Evolutionary conservation across 1,140 invertebrate genomes (phyloP), one percentile per base, ranked within the genome.

Genomic region (Babylonia areolata): DNA sequence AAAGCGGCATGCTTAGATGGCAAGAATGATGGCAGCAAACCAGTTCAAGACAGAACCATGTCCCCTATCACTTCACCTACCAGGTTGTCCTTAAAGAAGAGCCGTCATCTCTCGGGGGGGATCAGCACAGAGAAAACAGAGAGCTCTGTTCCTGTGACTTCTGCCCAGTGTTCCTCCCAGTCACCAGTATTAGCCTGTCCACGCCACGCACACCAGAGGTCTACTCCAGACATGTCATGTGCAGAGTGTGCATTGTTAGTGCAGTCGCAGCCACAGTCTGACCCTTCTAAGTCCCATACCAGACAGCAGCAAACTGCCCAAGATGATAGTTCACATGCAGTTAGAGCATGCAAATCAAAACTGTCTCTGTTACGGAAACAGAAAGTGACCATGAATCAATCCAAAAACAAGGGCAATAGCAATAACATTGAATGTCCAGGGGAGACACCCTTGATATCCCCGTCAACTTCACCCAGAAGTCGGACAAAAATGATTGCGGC

Each of bases 111-210:
- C 28, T 71, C 64, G 15, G n/a, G 37, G 28, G 64, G 37, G 31
- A 40, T 31, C n/a, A 20, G 35, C 64, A 84, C 58, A 23, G 37
- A 37, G 35, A 77, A 77, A 77, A 28, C 33, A 1, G 75, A 77
- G 28, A 37, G 35, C 75, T 40, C 17, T 31, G 33, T 28, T 11
- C 75, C 28, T 37, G 35, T 77, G 2, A 6, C 37, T 0, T 77
- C 75, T 77, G 3, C 75, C 37, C 37, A 80, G 17, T 39, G 23
- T 33, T 42, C 20, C 64, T 35, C 46, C 11, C n/a, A 84, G 39
- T 28, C 64, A 20, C 69, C 82, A 71, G 64, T 84, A 40, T 75
- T 84, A 46, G 40, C 82, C 37, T 84, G 82, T n/a, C 82, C 82
- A 9, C 82, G 82, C 40, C 82, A 84, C 33, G 39, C 37, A 17